Percentiles rank a stretch among this genome's conserved stretches.
Conservation (phyloP, 2,797 vertebrate species). For the Nannoperca australis region DNA sequence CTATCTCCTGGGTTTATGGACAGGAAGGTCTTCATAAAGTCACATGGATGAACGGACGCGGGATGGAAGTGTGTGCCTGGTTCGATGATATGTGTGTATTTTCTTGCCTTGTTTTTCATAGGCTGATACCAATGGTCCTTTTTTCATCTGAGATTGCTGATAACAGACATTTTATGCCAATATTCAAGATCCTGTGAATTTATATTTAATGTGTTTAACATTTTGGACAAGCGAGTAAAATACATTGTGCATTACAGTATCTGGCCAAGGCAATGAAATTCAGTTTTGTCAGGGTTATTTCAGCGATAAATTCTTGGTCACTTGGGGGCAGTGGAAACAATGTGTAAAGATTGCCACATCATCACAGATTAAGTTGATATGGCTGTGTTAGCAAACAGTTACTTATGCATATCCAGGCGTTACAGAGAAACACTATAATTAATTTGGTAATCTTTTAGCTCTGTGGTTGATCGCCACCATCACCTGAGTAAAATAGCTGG, state of each 20-base stretch:
- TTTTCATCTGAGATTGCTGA: constrained; percentile 33
- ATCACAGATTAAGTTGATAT: not conserved
- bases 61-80: constrained; percentile 32
- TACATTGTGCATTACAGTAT: not conserved
- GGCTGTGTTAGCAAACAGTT: not conserved
- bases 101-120: constrained; percentile 43
- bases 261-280: not conserved
- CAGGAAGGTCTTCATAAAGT: constrained; percentile 70
- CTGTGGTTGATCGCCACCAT: not conserved
- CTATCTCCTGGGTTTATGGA: constrained; percentile 73
- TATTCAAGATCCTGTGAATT: not conserved
- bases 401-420: not conserved
- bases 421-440: not conserved
- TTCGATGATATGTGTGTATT: constrained; percentile 44
- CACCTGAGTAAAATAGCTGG: not conserved
- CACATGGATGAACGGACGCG: constrained; percentile 56
- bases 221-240: not conserved
- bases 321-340: not conserved
- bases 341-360: not conserved
- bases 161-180: constrained; percentile 35
- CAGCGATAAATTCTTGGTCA: not conserved
- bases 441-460: not conserved
- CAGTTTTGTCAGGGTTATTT: not conserved
- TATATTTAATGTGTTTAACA: constrained; percentile 17
- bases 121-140: constrained; percentile 39